Conservation (phyloP, 2,797 vertebrate species). For the Lutjanus campechanus region DNA sequence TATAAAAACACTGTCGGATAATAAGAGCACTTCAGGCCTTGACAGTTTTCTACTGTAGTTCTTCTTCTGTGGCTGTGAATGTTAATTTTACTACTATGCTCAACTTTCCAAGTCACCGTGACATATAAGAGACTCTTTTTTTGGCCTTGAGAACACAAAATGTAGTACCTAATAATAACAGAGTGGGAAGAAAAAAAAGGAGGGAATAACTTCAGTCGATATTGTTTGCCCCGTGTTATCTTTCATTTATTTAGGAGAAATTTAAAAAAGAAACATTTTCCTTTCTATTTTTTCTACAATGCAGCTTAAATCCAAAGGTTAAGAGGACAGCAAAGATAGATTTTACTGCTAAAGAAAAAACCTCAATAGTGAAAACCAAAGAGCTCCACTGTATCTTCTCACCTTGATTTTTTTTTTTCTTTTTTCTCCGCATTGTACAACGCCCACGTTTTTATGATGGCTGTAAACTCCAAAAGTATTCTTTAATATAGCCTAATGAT, state of each 20-base stretch:
- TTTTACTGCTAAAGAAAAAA: constrained; percentile 84
- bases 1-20: constrained; percentile 67
- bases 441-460: constrained; percentile 68
- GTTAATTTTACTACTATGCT: constrained; percentile 75
- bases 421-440: constrained; percentile 67
- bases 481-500: constrained; percentile 64
- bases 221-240: constrained; percentile 59
- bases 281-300: constrained; percentile 84
- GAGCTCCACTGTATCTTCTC: constrained; percentile 82
- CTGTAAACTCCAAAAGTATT: constrained; percentile 71
- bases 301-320: constrained; percentile 90
- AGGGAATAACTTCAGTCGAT: constrained; percentile 60
- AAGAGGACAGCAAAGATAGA: constrained; percentile 84
- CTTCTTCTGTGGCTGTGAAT: constrained; percentile 80
- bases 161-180: constrained; percentile 41
- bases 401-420: constrained; percentile 50
- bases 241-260: constrained; percentile 60
- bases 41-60: constrained; percentile 76
- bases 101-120: constrained; percentile 59
- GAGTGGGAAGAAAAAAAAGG: constrained; percentile 34
- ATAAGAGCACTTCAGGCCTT: constrained; percentile 71
- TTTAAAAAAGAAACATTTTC: constrained; percentile 58
- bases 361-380: constrained; percentile 90
- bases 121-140: constrained; percentile 47
- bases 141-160: constrained; percentile 67